phyloP scores from a whole-genome alignment of 2,797 vertebrate genomes.

The Malacoctenus gilli region DNA sequence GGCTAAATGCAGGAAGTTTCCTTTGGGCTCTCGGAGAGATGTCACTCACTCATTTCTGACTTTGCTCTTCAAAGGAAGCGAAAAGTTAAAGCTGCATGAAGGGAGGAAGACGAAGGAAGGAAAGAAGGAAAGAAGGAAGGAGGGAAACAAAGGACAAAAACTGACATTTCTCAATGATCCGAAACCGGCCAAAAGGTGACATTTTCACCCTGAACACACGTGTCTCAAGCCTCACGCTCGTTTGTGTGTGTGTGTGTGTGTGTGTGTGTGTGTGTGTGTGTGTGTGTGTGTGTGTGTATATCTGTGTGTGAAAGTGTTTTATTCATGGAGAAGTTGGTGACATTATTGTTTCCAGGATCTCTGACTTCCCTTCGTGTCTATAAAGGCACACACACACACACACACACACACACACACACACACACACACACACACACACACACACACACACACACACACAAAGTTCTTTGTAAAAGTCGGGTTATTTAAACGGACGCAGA shows the following conservation, averaged over 20 bases:
- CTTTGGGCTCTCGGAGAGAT: slow-evolving; percentile 8
- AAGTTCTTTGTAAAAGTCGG: too few relatives aligned
- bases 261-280: too few relatives aligned
- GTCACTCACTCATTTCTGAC: slow-evolving; percentile 9
- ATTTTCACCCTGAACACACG: slow-evolving; percentile 18
- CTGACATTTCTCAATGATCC: slow-evolving; percentile 33
- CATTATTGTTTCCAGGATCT: slow-evolving; percentile 14
- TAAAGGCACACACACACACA: too few relatives aligned
- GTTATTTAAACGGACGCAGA: too few relatives aligned
- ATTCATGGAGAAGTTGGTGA: not conserved
- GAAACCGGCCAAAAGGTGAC: slow-evolving; percentile 19
- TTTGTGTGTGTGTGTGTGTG: too few relatives aligned
- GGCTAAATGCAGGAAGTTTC: slow-evolving; percentile 23
- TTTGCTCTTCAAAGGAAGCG: slow-evolving; percentile 30
- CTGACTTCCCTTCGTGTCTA: not conserved
- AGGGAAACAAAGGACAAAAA: not conserved
- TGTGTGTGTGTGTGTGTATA: too few relatives aligned
- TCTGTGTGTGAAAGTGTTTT: not conserved
- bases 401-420: too few relatives aligned
- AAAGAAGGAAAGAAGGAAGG: not conserved
- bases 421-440: too few relatives aligned
- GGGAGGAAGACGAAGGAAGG: not conserved
- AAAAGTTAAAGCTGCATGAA: slow-evolving; percentile 27
- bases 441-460: too few relatives aligned
- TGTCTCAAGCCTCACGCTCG: not conserved